Evolutionary conservation across 2,113 vertebrate genomes (phyloP).

Genomic region (Stomatorhinus ivindoensis): DNA sequence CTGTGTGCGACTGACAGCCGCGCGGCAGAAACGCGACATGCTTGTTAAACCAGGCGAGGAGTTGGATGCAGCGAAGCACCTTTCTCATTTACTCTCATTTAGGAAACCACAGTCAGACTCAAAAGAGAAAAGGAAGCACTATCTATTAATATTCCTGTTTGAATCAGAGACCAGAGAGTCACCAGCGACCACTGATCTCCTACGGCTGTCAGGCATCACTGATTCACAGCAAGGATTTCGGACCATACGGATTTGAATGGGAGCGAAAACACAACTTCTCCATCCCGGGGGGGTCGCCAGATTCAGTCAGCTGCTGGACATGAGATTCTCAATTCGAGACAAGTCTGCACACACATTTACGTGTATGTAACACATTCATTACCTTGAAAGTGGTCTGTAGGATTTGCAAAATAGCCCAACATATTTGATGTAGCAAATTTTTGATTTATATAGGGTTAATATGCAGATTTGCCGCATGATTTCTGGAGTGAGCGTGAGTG

Average conservation of each 20-base stretch:
- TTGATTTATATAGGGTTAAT: background rate
- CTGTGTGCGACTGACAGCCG: background rate
- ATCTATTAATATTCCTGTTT: constrained; percentile 33
- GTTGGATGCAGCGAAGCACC: constrained; percentile 22
- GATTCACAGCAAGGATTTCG: constrained; percentile 39
- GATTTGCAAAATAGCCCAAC: background rate
- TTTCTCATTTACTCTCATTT: constrained; percentile 36
- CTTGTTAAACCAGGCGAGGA: background rate
- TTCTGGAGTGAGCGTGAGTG: too few species aligned
- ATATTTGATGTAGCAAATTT: background rate
- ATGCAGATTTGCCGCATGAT: background rate
- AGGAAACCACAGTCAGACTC: constrained; percentile 8
- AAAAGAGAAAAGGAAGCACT: background rate
- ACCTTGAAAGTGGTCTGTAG: background rate
- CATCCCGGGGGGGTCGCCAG: background rate
- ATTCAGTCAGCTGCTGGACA: background rate
- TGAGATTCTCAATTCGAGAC: background rate
- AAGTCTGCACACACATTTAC: background rate
- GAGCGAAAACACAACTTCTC: background rate
- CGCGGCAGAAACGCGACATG: background rate
- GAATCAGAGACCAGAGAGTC: constrained; percentile 22
- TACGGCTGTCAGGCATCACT: constrained; percentile 26
- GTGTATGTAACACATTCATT: background rate
- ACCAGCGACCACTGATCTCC: constrained; percentile 26
- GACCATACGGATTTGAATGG: background rate